phyloP scores from a whole-genome alignment of 2,113 vertebrate species.

The Apteryx mantelli region DNA sequence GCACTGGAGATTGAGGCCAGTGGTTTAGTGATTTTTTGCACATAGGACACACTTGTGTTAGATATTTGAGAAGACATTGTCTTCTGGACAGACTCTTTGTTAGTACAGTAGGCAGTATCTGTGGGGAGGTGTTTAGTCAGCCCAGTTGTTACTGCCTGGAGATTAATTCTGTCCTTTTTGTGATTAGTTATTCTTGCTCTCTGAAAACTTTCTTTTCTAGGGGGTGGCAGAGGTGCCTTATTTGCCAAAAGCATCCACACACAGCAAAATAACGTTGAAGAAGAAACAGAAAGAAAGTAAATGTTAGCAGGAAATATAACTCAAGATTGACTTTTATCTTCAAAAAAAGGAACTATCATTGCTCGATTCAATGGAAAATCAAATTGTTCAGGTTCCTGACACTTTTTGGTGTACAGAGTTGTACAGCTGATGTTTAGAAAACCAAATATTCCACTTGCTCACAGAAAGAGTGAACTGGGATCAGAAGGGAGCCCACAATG shows the following conservation, averaged over 20 bases:
- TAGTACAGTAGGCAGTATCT: conserved; percentile 52
- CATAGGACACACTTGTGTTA: conserved; percentile 81
- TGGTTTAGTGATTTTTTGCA: conserved; percentile 74
- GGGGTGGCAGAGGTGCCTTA: conserved; percentile 84
- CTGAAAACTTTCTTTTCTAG: conserved; percentile 86
- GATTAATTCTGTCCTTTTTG: conserved; percentile 53
- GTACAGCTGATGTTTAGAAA: background rate
- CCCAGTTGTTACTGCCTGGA: conserved; percentile 47
- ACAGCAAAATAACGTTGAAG: conserved; percentile 73
- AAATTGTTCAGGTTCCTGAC: background rate
- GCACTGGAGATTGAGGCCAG: conserved; percentile 31
- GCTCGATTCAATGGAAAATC: background rate
- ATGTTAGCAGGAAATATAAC: conserved; percentile 74
- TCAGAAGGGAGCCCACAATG: background rate
- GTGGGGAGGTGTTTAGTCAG: conserved; percentile 19
- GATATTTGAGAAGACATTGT: conserved; percentile 80
- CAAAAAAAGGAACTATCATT: conserved; percentile 30
- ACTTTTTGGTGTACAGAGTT: background rate
- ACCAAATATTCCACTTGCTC: background rate
- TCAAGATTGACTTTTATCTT: background rate
- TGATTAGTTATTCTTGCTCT: conserved; percentile 71
- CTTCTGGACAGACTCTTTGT: conserved; percentile 70
- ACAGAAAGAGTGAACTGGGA: background rate
- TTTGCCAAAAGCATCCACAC: conserved; percentile 79
- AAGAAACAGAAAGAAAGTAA: conserved; percentile 81